A percentile compares a stretch with the other conserved stretches of the same genome.
These are phyloP conservation scores for Parambassis ranga DNA, from an alignment of 2,797 vertebrate genomes.

Conservation along the genomic window DNA sequence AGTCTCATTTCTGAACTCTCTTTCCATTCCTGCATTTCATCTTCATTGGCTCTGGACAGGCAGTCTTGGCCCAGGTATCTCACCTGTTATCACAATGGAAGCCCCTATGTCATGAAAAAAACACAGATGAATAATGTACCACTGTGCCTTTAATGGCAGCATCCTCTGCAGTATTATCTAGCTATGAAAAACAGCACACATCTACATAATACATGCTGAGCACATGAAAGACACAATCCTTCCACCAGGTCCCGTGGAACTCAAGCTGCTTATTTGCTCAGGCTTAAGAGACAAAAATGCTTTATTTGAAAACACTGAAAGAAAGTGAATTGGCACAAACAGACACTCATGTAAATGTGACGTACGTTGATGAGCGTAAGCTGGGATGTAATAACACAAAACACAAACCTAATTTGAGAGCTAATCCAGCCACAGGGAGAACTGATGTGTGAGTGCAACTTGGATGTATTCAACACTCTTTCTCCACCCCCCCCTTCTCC, in stretches of 20 bases:
- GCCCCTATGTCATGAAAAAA: no score
- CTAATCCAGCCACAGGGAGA: conserved; percentile 54
- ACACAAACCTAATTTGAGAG: conserved; percentile 46
- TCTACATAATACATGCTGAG: conserved; percentile 65
- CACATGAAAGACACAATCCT: conserved; percentile 57
- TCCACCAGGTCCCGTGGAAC: conserved; percentile 53
- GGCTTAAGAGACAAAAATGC: conserved; percentile 30
- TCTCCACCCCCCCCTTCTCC: conserved; percentile 17
- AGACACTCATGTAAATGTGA: conserved; percentile 11
- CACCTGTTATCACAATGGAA: no score
- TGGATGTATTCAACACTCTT: conserved; percentile 44
- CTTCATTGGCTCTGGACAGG: no score
- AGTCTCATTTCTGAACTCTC: no score
- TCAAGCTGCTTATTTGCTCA: conserved; percentile 45
- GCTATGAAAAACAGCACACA: conserved; percentile 52
- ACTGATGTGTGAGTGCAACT: conserved; percentile 52
- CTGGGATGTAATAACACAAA: conserved; percentile 24
- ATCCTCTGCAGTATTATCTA: conserved; percentile 47
- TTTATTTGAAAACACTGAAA: conserved; percentile 14
- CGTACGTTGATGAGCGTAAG: not conserved
- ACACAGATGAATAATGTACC: no score
- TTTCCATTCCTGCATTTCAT: no score
- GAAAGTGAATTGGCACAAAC: conserved; percentile 16
- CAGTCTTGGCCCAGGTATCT: no score
- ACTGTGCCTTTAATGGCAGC: conserved; percentile 33